These are phyloP conservation scores for Heterodera schachtii DNA, from an alignment of 1,140 invertebrate species.

Conservation along the genomic window DNA sequence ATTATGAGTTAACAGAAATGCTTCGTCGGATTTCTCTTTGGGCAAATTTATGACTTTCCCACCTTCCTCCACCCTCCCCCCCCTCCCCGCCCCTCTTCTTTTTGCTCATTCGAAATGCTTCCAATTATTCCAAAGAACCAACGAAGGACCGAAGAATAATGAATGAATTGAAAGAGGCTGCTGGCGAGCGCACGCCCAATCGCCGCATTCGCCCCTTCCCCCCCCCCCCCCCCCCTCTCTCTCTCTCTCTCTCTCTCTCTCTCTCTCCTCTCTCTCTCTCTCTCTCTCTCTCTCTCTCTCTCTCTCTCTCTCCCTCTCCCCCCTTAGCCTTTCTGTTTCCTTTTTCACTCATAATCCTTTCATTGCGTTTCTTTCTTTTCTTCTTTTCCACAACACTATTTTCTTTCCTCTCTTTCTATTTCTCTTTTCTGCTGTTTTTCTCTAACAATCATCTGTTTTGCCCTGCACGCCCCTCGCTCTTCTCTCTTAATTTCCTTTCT, in stretches of 20 bases:
- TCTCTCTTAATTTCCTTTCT: too few relatives aligned
- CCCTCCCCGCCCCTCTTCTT: not conserved
- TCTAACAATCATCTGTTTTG: too few relatives aligned
- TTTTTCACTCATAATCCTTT: too few relatives aligned
- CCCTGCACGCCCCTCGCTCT: not conserved
- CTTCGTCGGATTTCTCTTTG: not conserved
- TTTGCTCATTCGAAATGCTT: conserved; percentile 1
- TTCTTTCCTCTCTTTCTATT: not conserved
- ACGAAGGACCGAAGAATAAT: not conserved
- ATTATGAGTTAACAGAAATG: not conserved
- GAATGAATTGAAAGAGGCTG: too few relatives aligned
- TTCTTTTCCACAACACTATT: too few relatives aligned
- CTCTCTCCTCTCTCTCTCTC: not conserved
- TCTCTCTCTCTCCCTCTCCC: too few relatives aligned
- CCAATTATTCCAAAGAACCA: not conserved
- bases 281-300: too few relatives aligned
- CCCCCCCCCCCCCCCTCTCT: too few relatives aligned
- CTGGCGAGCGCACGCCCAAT: not conserved
- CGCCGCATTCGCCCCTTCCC: not conserved
- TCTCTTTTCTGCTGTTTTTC: not conserved
- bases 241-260: not conserved
- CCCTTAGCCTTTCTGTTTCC: too few relatives aligned
- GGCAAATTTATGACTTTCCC: not conserved
- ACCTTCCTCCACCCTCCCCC: not conserved
- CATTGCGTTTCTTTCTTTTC: too few relatives aligned